A percentile compares a stretch with the other conserved stretches of the same genome.
phyloP scores from a whole-genome alignment of 1,140 invertebrate species.

The Periplaneta americana region DNA sequence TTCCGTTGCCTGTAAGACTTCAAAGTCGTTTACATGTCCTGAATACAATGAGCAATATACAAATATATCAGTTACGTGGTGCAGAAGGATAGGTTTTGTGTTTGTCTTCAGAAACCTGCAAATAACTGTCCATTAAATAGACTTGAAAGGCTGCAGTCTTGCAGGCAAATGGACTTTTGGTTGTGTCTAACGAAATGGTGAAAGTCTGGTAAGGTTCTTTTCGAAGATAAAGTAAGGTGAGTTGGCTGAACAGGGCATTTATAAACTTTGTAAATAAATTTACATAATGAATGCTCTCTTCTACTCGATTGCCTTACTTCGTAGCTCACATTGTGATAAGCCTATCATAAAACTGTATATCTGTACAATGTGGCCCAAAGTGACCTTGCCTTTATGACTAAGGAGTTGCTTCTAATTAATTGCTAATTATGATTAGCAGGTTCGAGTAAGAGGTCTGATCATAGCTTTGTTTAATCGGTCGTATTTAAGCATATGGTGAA shows the following conservation, averaged over 20 bases:
- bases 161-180: background rate
- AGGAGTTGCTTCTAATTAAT: background rate
- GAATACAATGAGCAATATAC: too few species aligned
- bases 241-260: too few species aligned
- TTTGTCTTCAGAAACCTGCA: too few species aligned
- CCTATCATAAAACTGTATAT: background rate
- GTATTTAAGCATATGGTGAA: too few species aligned
- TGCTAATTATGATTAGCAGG: background rate
- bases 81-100: too few species aligned
- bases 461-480: background rate
- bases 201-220: background rate
- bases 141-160: background rate
- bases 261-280: too few species aligned
- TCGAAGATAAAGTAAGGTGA: background rate
- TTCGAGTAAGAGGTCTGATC: background rate
- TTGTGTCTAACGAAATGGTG: background rate
- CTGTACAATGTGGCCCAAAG: background rate
- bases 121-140: too few species aligned
- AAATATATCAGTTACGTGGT: too few species aligned
- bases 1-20: too few species aligned
- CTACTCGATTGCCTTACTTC: background rate
- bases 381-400: background rate
- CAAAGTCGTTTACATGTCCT: too few species aligned
- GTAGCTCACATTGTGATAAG: background rate
- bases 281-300: background rate